Evolutionary conservation across 2,113 vertebrate genomes (phyloP).

Genomic region (Genyomyrus donnyi): DNA sequence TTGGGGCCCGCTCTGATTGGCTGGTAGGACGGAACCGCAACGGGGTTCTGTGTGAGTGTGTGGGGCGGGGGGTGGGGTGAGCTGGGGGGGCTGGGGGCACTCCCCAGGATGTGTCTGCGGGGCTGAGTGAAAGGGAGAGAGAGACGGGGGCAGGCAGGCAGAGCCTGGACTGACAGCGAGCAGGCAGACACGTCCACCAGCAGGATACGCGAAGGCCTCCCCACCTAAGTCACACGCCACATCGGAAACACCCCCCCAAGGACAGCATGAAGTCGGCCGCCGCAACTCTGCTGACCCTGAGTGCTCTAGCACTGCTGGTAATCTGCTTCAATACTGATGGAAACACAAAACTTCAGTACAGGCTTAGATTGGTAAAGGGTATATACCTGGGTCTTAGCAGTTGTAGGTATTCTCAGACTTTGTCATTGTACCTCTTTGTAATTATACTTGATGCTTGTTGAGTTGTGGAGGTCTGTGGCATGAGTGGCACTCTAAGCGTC

Average conservation of each 20-base stretch:
- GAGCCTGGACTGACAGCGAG: slow-evolving; percentile 58
- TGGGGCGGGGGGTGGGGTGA: slow-evolving; percentile 37
- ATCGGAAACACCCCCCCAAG: background rate
- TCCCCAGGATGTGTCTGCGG: slow-evolving; percentile 52
- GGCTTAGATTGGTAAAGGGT: background rate
- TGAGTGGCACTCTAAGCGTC: background rate
- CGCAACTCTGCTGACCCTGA: slow-evolving; percentile 45
- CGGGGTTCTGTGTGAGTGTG: background rate
- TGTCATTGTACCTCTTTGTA: background rate
- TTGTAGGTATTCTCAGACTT: background rate
- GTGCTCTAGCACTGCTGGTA: slow-evolving; percentile 58
- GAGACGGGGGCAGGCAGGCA: slow-evolving; percentile 49
- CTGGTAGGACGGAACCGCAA: slow-evolving; percentile 59
- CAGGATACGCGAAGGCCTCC: slow-evolving; percentile 4
- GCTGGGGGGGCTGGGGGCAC: slow-evolving; percentile 39
- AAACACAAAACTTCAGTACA: background rate
- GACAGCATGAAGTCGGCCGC: slow-evolving; percentile 48
- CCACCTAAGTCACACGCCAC: slow-evolving; percentile 9
- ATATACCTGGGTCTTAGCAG: background rate
- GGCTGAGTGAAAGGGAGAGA: slow-evolving; percentile 65
- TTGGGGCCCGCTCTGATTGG: slow-evolving; percentile 71
- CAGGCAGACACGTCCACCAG: slow-evolving; percentile 5
- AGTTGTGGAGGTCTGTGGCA: background rate
- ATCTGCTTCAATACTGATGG: slow-evolving; percentile 5
- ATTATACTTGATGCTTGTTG: background rate